Base-by-base conservation (phyloP, 2,113 vertebrate genomes). In the Corythornis cristatus region DNA sequence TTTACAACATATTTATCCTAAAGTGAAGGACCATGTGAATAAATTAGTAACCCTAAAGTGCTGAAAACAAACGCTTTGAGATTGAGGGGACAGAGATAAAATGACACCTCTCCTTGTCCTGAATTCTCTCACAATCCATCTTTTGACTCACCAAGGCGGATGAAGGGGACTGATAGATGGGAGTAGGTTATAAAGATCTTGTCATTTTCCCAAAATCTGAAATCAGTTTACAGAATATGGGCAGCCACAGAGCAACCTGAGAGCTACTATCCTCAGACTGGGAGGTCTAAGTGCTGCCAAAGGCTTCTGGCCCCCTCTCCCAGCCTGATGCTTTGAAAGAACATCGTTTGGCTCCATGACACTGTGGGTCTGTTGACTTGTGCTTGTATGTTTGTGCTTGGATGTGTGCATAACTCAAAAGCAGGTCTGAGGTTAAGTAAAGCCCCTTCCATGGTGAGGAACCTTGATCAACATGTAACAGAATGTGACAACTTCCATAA, bases 241-340 rank as follows among this genome's bases (percentile, higher is more conserved):
- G 9, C 33, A 45, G 28, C 84, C 83, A 35, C 71, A 85, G 72
- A 93, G 21, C 66, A 80, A 51, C 57, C 56, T 2, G 1, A 73
- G 57, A 88, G 48, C 40, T 43, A 92, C 64, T 68, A 37, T 81
- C 61, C 62, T 74, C 91, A 95, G 79, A 21, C 87, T 96, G 96
- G 96, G 96, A 95, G 95, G 95, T 96, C 96, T 93, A 83, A 96
- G 65, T 4, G 2, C n/a, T 91, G 93, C 94, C 94, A 91, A 74
- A 67, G 72, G 35, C 76, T 89, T 72, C 88, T 95, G 95, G 89
- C 87, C 89, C 64, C 82, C 35, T 91, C 78, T 85, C 51, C 53
- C 40, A 83, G 75, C 29, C 84, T 35, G 46, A 5, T 92, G 81
- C 71, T 92, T 88, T 96, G 72, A 93, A 78, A 57, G 91, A 86